Percentiles rank a stretch among this genome's conserved stretches.
phyloP scores from a whole-genome alignment of 2,113 vertebrate species.

The Halcyon malimbica region DNA sequence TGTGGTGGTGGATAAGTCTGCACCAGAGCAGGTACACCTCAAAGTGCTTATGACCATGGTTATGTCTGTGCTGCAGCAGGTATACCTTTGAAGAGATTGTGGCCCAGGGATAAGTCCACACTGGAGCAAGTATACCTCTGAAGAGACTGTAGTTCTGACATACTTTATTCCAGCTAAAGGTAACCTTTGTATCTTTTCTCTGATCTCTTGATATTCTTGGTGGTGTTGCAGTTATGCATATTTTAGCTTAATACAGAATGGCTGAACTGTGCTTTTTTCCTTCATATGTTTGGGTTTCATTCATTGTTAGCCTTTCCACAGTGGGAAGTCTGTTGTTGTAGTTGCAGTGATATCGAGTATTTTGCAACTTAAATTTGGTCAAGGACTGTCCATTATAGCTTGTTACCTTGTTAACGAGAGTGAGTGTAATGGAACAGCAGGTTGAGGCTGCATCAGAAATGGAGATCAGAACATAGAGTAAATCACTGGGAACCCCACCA shows the following conservation, averaged over 20 bases:
- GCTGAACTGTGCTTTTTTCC: neutral
- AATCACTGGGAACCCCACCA: neutral
- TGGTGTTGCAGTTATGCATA: neutral
- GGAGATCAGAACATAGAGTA: neutral
- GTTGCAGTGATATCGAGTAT: neutral
- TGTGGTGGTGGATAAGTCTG: neutral
- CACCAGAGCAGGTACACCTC: no score
- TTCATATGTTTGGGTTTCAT: neutral
- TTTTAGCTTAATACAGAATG: neutral
- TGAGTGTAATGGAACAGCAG: neutral
- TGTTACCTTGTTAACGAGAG: neutral
- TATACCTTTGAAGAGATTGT: neutral
- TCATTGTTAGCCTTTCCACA: accelerated
- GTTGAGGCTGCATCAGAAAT: neutral
- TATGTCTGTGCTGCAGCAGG: neutral
- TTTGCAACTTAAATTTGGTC: neutral
- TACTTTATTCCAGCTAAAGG: neutral
- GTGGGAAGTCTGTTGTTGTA: neutral
- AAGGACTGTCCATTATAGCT: neutral
- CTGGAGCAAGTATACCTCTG: neutral
- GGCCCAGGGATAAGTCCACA: neutral
- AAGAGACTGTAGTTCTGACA: neutral
- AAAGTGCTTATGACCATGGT: neutral
- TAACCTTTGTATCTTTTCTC: neutral
- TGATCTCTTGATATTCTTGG: neutral